phyloP scores from a whole-genome alignment of 2,113 vertebrate genomes.

The Caloenas nicobarica region DNA sequence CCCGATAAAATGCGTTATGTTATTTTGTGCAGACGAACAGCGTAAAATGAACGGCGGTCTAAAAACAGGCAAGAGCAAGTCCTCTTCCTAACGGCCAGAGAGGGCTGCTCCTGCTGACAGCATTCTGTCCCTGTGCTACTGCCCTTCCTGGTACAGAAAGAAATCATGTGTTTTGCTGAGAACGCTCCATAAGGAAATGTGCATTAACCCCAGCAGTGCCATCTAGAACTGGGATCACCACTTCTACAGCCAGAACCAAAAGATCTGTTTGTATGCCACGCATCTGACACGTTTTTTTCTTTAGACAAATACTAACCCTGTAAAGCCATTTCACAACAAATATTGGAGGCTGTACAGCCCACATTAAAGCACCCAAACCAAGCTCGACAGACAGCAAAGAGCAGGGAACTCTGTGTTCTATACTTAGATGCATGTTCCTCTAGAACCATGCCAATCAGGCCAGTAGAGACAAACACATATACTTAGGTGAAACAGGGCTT shows the following conservation, averaged over 20 bases:
- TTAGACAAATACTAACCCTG: background rate
- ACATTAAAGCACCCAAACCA: background rate
- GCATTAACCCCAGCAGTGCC: conserved; percentile 42
- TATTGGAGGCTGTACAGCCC: background rate
- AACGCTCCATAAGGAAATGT: background rate
- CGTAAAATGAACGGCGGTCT: accelerated
- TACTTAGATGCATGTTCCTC: background rate
- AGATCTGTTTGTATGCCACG: accelerated
- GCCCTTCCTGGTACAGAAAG: conserved; percentile 29
- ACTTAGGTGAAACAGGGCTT: background rate
- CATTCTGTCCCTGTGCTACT: background rate
- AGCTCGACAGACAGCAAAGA: background rate
- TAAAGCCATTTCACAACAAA: background rate
- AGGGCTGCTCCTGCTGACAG: background rate
- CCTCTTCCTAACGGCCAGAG: background rate
- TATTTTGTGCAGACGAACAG: background rate
- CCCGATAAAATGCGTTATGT: accelerated
- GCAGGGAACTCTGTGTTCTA: background rate
- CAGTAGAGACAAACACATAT: background rate
- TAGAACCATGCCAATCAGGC: background rate
- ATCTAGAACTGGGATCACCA: background rate
- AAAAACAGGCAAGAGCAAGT: accelerated
- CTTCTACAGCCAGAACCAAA: background rate
- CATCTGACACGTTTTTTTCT: accelerated
- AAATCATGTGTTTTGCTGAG: background rate